Percentiles rank a stretch among this genome's conserved stretches.
These are phyloP conservation scores for Tetraodon nigroviridis DNA, from an alignment of 2,113 vertebrate species.

Conservation along the genomic window DNA sequence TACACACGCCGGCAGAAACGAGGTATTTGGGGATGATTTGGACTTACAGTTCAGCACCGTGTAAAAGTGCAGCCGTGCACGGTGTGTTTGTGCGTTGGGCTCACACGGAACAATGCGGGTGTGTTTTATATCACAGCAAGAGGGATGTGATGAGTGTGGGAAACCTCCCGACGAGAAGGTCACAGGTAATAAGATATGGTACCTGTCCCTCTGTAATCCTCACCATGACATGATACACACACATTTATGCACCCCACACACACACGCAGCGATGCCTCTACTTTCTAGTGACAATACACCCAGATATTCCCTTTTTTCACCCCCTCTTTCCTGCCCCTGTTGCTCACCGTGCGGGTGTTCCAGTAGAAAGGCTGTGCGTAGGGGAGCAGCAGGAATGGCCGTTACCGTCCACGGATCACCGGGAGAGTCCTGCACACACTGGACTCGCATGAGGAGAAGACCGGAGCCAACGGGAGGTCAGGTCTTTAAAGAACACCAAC, in stretches of 20 bases:
- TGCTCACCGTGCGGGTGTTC: conserved; percentile 55
- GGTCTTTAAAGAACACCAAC: conserved; percentile 24
- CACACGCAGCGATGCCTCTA: conserved; percentile 2
- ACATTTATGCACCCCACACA: conserved; percentile 3
- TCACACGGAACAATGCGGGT: conserved; percentile 27
- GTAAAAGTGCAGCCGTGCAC: conserved; percentile 8
- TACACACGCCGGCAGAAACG: conserved; percentile 20
- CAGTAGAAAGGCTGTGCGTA: conserved; percentile 63
- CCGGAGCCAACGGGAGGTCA: conserved; percentile 35
- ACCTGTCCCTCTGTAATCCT: conserved; percentile 60
- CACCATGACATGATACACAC: conserved; percentile 59
- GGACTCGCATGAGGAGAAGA: conserved; percentile 67
- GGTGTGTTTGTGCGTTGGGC: conserved; percentile 23
- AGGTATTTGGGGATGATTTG: conserved; percentile 42
- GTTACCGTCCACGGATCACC: conserved; percentile 84
- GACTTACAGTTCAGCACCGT: conserved; percentile 44
- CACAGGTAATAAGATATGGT: conserved; percentile 69
- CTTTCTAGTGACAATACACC: conserved; percentile 19
- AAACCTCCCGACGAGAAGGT: conserved; percentile 60
- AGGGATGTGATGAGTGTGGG: conserved; percentile 69
- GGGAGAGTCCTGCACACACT: conserved; percentile 79
- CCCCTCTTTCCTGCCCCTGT: conserved; percentile 20
- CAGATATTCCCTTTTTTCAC: conserved; percentile 16
- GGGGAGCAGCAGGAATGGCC: conserved; percentile 83
- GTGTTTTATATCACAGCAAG: conserved; percentile 54